Base-by-base conservation (phyloP, 2,888 invertebrate species). In the Sinhomidia bicolor region DNA sequence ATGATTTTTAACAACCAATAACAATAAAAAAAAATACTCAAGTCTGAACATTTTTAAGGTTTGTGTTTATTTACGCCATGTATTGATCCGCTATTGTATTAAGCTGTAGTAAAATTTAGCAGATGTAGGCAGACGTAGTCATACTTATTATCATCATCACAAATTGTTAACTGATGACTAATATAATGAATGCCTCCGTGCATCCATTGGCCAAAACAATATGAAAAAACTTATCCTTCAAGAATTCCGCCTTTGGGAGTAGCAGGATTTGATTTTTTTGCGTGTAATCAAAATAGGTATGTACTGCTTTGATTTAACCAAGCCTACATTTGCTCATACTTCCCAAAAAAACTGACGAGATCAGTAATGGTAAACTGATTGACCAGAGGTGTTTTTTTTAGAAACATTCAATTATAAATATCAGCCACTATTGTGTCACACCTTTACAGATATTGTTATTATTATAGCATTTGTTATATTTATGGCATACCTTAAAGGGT, bases 181-280 rank as follows among this genome's bases (percentile, higher is more conserved):
- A 3, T 47, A 14, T 47, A n/a, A n/a, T n/a, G n/a, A n/a, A n/a
- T n/a, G n/a, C n/a, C n/a, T n/a, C n/a, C n/a, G 14, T 9, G n/a
- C 26, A 26, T 23, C n/a, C 54, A 54, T 6, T 20, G 60, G 20
- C 60, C 6, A 23, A 3, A 60, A 60, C 60, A 60, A 60, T 23
- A 47, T 0, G 47, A 71, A 71, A 71, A 1, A 3, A 32, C 17
- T 82, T 65, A 29, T 68, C 54, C 51, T 82, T 71, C 71, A 26
- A 60, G 85, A 65, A 85, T 78, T 85, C 76, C 85, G 85, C 85
- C 78, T 78, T 85, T 85, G 85, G 85, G 85, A 85, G 85, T 78
- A 78, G 76, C 65, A 85, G 47, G 76, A 76, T 60, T 84, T 68
- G 84, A 85, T 76, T 23, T 60, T 23, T 60, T 79, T n/a, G n/a